These are phyloP conservation scores for rat (Rattus norvegicus) DNA, from an alignment of 2,113 vertebrate species.

Conservation along the genomic window DNA sequence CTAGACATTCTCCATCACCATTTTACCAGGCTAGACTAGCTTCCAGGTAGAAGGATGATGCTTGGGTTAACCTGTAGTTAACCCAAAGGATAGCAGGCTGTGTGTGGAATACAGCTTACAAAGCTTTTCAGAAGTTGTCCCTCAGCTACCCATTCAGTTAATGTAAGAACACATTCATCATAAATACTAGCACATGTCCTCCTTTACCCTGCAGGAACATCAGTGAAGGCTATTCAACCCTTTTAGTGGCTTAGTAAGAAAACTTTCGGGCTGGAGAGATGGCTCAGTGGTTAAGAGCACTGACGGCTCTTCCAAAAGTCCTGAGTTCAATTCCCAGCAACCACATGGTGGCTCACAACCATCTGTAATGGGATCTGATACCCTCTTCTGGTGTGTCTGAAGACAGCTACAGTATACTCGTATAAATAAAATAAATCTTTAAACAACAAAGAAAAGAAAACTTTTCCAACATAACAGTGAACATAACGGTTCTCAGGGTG, in stretches of 20 bases:
- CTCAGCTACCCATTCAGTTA: background rate
- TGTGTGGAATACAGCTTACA: constrained; percentile 37
- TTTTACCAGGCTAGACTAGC: constrained; percentile 47
- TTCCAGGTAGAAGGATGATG: constrained; percentile 13
- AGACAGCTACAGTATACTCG: too few relatives aligned
- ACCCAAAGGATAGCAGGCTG: constrained; percentile 17
- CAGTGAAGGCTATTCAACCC: background rate
- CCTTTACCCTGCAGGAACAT: background rate
- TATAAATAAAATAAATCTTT: too few relatives aligned
- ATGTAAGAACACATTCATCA: background rate
- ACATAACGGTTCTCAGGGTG: background rate
- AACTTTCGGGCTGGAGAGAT: too few relatives aligned
- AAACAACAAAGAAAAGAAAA: too few relatives aligned
- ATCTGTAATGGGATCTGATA: too few relatives aligned
- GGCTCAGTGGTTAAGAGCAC: too few relatives aligned
- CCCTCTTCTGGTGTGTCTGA: too few relatives aligned
- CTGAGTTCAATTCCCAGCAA: too few relatives aligned
- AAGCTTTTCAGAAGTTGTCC: constrained; percentile 4
- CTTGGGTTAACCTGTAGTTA: constrained; percentile 33
- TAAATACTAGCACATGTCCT: background rate
- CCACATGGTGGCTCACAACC: too few relatives aligned
- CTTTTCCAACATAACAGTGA: constrained; percentile 2
- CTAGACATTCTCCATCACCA: constrained; percentile 61
- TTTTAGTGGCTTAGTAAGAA: constrained; percentile 6
- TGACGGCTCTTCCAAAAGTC: too few relatives aligned